Conservation (phyloP, 2,888 invertebrate genomes). For the Lypha dubia region DNA sequence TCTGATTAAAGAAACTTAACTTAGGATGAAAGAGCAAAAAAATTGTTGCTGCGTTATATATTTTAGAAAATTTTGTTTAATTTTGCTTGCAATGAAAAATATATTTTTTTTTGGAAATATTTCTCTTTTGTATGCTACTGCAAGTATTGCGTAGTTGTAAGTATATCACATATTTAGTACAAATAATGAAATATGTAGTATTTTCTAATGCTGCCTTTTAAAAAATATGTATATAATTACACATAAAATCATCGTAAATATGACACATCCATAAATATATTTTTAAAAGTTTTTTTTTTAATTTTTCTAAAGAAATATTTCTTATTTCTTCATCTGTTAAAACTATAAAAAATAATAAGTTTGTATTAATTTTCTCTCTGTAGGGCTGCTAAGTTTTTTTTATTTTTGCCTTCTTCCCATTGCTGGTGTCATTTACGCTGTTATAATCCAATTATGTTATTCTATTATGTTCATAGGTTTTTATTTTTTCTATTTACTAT, state of each 20-base stretch:
- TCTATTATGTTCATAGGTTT: conserved; percentile 45
- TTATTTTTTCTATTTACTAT: conserved; percentile 32
- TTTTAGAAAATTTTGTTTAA: too few species aligned
- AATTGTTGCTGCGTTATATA: too few species aligned
- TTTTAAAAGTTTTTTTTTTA: neutral
- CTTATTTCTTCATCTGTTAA: neutral
- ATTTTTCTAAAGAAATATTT: neutral
- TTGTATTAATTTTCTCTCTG: neutral
- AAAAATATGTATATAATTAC: neutral
- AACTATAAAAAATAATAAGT: neutral
- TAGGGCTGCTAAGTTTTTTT: neutral
- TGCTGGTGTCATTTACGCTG: conserved; percentile 38
- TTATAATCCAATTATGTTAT: conserved; percentile 62
- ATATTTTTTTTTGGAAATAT: too few species aligned
- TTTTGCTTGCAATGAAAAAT: too few species aligned
- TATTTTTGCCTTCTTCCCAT: neutral
- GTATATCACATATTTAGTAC: too few species aligned
- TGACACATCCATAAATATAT: neutral
- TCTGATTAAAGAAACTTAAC: too few species aligned
- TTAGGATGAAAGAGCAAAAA: too few species aligned
- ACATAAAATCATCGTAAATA: too few species aligned
- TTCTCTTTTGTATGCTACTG: too few species aligned
- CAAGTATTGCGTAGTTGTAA: too few species aligned
- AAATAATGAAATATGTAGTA: too few species aligned
- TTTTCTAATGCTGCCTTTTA: too few species aligned